These are phyloP conservation scores for Drosophila pseudotalamancana DNA, from an alignment of 2,888 invertebrate genomes.

Conservation along the genomic window DNA sequence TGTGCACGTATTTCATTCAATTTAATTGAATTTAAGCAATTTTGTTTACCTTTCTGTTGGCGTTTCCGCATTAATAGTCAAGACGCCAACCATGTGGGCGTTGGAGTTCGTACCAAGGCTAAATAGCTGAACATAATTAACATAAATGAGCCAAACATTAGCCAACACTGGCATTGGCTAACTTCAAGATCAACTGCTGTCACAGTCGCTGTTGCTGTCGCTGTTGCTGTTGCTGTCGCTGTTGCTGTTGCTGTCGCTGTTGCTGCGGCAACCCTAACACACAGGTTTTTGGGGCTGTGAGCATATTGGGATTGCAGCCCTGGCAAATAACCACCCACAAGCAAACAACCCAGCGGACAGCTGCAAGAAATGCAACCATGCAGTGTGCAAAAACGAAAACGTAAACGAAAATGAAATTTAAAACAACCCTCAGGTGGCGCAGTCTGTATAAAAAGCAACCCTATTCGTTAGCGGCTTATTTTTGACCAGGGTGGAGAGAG, in stretches of 20 bases:
- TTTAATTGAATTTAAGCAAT: constrained; percentile 28
- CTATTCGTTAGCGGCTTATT: constrained; percentile 34
- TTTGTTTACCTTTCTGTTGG: constrained; percentile 2
- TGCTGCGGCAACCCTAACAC: constrained; percentile 19
- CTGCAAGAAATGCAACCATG: constrained; percentile 61
- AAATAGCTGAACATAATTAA: constrained; percentile 3
- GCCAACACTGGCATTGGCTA: constrained; percentile 18
- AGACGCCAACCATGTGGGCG: constrained; percentile 21
- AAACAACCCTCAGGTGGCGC: constrained; percentile 32
- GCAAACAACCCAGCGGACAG: constrained; percentile 18
- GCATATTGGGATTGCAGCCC: constrained; percentile 26
- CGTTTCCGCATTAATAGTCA: constrained; percentile 40
- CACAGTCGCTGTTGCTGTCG: neutral
- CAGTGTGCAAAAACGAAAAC: constrained; percentile 24
- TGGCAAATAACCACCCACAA: constrained; percentile 37
- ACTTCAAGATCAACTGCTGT: constrained; percentile 5
- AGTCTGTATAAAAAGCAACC: constrained; percentile 22
- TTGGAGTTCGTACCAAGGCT: constrained; percentile 40
- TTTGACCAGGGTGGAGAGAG: constrained; percentile 29
- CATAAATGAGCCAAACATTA: constrained; percentile 6
- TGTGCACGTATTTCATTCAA: constrained; percentile 20
- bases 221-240: neutral
- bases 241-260: neutral
- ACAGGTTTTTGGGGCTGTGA: neutral
- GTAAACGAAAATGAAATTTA: neutral